Base-by-base conservation (phyloP, 2,113 vertebrate species). In the Leucopsar rothschildi region DNA sequence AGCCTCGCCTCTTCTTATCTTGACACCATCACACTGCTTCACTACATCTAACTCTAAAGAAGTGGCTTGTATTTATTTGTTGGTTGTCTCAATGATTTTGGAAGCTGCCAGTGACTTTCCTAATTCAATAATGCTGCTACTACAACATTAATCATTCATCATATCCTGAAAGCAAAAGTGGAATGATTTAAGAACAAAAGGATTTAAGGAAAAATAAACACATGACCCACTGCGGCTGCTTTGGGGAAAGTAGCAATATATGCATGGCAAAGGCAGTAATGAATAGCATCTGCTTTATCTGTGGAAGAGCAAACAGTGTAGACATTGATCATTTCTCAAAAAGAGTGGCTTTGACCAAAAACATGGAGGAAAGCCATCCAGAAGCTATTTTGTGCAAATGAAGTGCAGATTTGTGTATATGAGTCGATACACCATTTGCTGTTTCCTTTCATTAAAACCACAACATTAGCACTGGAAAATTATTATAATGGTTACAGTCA, bases 231-330 rank as follows among this genome's bases (percentile, higher is more conserved):
- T 96, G 88, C 3, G 76, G 95, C 96, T 96, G 95, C 95, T 96
- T 76, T 91, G 87, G 91, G 94, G 88, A 94, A 96, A 95, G 88
- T 47, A 96, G 96, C 92, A 96, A 96, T 96, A 92, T 93, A 97
- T 95, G 95, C 81, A 95, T 94, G 90, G 95, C 90, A 93, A 82
- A 97, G 76, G 93, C 94, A 95, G 97, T 99, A 98, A 99, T 98
- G 97, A 98, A 94, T 98, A 98, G 98, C 98, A 97, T 98, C 98
- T 98, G 98, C 98, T 97, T 98, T 98, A 98, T 98, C 97, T 98
- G 92, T 90, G 84, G 84, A 98, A 97, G 97, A 95, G 95, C 96
- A 95, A 96, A 97, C 96, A 96, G 93, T 97, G 97, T 97, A 96
- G 94, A 95, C 98, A 98, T 98, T 98, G 97, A 98, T 98, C 98